A percentile compares a stretch with the other conserved stretches of the same genome.
Conservation (phyloP, 1,140 invertebrate genomes). For the Elymnias hypermnestra region DNA sequence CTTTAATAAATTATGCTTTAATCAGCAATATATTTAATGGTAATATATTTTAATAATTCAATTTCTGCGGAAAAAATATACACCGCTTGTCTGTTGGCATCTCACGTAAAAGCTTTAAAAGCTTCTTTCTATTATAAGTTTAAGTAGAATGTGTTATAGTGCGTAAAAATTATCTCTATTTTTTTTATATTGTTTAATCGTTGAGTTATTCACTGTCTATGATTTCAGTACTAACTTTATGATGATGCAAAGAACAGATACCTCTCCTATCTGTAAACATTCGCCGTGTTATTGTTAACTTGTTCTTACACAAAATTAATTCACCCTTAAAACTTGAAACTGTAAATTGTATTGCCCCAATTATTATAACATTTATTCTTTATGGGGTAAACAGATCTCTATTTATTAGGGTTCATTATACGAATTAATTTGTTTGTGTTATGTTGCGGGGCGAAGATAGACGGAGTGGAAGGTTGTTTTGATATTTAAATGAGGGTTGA, state of each 20-base stretch:
- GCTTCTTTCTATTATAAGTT: no score
- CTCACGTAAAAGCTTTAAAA: no score
- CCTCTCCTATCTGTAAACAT: slow-evolving; percentile 12
- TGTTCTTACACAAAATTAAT: slow-evolving; percentile 61
- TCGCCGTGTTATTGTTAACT: slow-evolving; percentile 35
- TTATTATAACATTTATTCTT: slow-evolving; percentile 74
- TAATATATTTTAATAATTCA: no score
- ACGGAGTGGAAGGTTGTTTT: slow-evolving; percentile 60
- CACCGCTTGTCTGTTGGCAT: no score
- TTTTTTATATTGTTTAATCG: no score
- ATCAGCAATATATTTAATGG: no score
- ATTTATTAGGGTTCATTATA: slow-evolving; percentile 74
- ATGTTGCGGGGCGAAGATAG: slow-evolving; percentile 53
- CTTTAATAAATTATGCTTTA: no score
- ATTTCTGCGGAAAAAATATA: no score
- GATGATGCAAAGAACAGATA: neutral
- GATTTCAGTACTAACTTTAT: no score
- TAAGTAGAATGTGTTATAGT: no score
- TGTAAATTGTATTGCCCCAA: slow-evolving; percentile 66
- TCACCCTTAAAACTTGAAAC: slow-evolving; percentile 65
- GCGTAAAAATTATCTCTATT: no score
- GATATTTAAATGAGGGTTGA: slow-evolving; percentile 71
- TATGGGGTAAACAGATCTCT: slow-evolving; percentile 68
- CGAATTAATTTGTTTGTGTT: slow-evolving; percentile 75
- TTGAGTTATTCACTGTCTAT: no score